Evolutionary conservation across 1,140 invertebrate genomes (phyloP).

Genomic region (Ladona fulva): DNA sequence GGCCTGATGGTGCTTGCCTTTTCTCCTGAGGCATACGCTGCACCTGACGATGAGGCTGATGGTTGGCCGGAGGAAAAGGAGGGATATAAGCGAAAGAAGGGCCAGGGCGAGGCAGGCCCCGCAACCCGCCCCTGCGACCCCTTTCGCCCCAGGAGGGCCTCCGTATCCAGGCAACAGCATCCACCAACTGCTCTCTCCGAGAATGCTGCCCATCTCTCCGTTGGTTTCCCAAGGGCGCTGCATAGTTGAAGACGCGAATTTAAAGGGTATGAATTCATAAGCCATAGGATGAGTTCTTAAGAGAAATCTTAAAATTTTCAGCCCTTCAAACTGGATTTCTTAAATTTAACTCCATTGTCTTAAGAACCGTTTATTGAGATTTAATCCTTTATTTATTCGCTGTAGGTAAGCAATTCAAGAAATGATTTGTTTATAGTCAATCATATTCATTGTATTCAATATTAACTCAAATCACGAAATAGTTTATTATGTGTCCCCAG

Average conservation of each 20-base stretch:
- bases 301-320: no score
- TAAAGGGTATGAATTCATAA: conserved; percentile 15
- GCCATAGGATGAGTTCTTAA: no score
- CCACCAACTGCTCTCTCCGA: neutral
- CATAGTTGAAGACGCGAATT: conserved; percentile 25
- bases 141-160: conserved; percentile 27
- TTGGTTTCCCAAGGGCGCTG: conserved; percentile 21
- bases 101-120: conserved; percentile 48
- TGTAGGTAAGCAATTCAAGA: no score
- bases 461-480: no score
- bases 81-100: conserved; percentile 42
- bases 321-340: no score
- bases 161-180: neutral
- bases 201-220: neutral
- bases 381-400: no score
- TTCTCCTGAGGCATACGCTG: neutral
- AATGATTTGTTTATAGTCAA: no score
- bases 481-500: no score
- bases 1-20: neutral
- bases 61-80: conserved; percentile 29
- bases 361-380: no score
- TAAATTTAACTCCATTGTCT: no score
- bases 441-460: no score
- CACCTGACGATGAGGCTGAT: neutral
- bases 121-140: conserved; percentile 48